Base-by-base conservation (phyloP, 92 coral and sea anemone genomes). In the Epizoanthus illoricatus region DNA sequence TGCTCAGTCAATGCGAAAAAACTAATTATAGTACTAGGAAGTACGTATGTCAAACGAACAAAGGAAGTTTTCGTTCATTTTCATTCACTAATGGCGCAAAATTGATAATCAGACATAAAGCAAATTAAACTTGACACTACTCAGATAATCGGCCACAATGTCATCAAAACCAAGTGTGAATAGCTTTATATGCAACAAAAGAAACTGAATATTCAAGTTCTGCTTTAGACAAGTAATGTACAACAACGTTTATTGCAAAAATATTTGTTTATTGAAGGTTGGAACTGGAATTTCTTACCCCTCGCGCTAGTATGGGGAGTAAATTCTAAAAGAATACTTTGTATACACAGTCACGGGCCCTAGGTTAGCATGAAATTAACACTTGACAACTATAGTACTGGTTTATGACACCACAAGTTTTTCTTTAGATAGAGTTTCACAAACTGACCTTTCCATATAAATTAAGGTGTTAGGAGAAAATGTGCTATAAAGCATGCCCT, bases 131-230 rank as follows among this genome's bases (percentile, higher is more conserved):
- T 20, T 78, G 82, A 78, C 82, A 78, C 45, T 41, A 19, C 41
- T 21, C 8, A 42, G 82, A n/a, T 63, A 39, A 78, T 54, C 59
- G 21, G 82, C 28, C 21, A 78, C 47, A 78, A 20, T 63, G 82
- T 42, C 41, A 63, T 63, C 10, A 63, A 62, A 6, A 78, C 41
- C 6, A 21, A 52, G 49, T 42, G 82, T 47, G 42, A 78, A 61
- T 19, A 42, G 41, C 69, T 19, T 18, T 28, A 28, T 28, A 5
- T 4, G 28, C 21, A 7, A 62, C 82, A 42, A 78, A 63, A 62
- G 60, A 19, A 78, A 78, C 66, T 62, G 54, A 40, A 78, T 49
- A 64, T 63, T 78, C 43, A 78, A 78, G 82, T 49, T 11, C 81
- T 59, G 56, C 16, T 16, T 36, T 36, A 36, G 81, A 63, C 61